Base-by-base conservation (phyloP, 2,797 vertebrate species). In the Florisuga fusca region DNA sequence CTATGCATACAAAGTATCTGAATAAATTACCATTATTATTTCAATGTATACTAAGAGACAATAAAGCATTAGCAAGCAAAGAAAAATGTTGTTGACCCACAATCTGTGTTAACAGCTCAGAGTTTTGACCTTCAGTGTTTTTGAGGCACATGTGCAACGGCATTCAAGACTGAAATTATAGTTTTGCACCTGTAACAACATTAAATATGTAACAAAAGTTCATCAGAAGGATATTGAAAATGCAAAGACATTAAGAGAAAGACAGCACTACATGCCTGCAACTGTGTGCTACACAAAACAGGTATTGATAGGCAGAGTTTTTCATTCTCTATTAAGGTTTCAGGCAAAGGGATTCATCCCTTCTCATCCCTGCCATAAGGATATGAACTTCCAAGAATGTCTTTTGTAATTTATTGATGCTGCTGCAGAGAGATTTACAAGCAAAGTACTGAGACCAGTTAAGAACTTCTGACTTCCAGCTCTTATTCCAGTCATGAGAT, bases 21-120 rank as follows among this genome's bases (percentile, higher is more conserved):
- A 98, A 98, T 98, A 98, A 98, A 98, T 98, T 98, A 98, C 98
- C 98, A 98, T 98, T 98, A 98, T 98, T 98, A 98, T 98, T 98
- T 97, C 97, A 97, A 97, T 97, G 97, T 98, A 98, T 98, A 98
- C 98, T 98, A 98, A 96, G 98, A 98, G 98, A 98, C 98, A 98
- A 98, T 98, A 98, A 98, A 98, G 96, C 98, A 98, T 98, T 98
- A 98, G 98, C 98, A 97, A 97, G 97, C 97, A 97, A 98, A 98
- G 97, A 98, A 98, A 98, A 98, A 98, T 95, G 97, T 97, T 96
- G 96, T 97, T 99, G 99, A 99, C 99, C 98, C 97, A 96, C 98
- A 99, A 98, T 98, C 98, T 98, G 98, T 76, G 97, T 90, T 96
- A 98, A 98, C 97, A 98, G 98, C 97, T 94, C 92, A 91, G 98